These are phyloP conservation scores for Hyaena hyaena DNA, from an alignment of 2,113 vertebrate species.

Conservation along the genomic window DNA sequence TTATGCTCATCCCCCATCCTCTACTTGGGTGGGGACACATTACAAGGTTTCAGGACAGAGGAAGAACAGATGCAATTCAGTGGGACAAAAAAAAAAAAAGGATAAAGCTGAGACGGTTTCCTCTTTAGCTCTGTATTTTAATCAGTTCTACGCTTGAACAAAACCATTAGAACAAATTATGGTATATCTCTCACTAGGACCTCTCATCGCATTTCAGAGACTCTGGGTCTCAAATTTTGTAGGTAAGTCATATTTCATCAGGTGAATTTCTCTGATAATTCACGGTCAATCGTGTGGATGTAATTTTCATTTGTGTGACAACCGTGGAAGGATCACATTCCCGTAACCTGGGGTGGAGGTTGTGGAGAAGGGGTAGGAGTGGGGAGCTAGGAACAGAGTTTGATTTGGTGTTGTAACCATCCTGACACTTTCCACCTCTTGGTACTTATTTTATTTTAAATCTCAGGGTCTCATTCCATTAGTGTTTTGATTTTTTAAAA, in stretches of 20 bases:
- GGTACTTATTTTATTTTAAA: conserved; percentile 76
- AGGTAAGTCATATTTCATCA: conserved; percentile 64
- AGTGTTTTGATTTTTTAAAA: conserved; percentile 79
- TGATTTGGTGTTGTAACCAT: conserved; percentile 63
- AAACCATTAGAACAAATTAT: conserved; percentile 24
- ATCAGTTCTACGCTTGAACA: not conserved
- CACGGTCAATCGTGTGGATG: conserved; percentile 20
- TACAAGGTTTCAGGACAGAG: not conserved
- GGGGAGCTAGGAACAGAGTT: conserved; percentile 48
- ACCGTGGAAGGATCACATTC: conserved; percentile 55
- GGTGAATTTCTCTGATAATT: conserved; percentile 71
- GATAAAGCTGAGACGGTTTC: not conserved
- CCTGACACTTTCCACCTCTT: conserved; percentile 68
- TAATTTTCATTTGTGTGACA: conserved; percentile 74
- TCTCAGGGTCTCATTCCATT: conserved; percentile 77
- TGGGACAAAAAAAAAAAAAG: not conserved
- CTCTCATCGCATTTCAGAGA: conserved; percentile 52
- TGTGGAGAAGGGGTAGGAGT: not conserved
- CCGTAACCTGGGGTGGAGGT: conserved; percentile 16
- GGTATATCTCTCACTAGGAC: not conserved
- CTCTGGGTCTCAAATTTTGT: conserved; percentile 47
- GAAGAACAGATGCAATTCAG: not conserved
- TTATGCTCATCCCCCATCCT: not conserved
- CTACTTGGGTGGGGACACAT: not conserved
- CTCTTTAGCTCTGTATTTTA: conserved; percentile 29